Evolutionary conservation across 2,797 vertebrate species (phyloP), one percentile per base, ranked within the genome.

Genomic region (Crocidura indochinensis): DNA sequence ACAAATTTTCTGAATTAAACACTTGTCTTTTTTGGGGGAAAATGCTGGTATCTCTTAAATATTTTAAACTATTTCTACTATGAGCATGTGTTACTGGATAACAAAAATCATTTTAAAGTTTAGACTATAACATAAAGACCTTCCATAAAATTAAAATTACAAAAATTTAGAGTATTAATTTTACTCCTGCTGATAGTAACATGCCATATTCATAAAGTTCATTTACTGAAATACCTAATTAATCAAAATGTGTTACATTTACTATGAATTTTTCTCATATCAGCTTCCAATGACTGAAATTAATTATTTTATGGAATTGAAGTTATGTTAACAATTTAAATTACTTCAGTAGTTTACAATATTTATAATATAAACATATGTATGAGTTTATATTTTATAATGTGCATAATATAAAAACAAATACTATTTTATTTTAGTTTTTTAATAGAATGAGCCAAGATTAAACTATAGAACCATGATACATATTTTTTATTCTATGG

Each of bases 71-170:
- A 91, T 85, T 87, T 53, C 38, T 84, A 24, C 14, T 60, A 53
- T 46, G 27, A 64, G 44, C 44, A 80, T 31, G 56, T 88, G 65
- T 62, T 84, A 17, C 75, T 90, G 17, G 3, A 7, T 26, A 83
- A 65, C 60, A 81, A 89, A 93, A 87, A 38, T 49, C 49, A 7
- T 71, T 9, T 69, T 84, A 65, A 93, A 88, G 85, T 95, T 62
- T 92, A 88, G 84, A 88, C 62, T 86, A 29, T 92, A 93, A 6
- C 74, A 95, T 95, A 94, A 94, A 78, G 64, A 76, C 84, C 72
- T 89, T 95, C 22, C 19, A 94, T 92, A 95, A 92, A 93, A 84
- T 88, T 31, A 95, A 95, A 96, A 94, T 46, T 82, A 27, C 26
- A 76, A 79, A 78, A n/a, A 6, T 75, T 80, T 86, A 53, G 24